Base-by-base conservation (phyloP, 2,888 invertebrate genomes). In the Teleiodes luculella region DNA sequence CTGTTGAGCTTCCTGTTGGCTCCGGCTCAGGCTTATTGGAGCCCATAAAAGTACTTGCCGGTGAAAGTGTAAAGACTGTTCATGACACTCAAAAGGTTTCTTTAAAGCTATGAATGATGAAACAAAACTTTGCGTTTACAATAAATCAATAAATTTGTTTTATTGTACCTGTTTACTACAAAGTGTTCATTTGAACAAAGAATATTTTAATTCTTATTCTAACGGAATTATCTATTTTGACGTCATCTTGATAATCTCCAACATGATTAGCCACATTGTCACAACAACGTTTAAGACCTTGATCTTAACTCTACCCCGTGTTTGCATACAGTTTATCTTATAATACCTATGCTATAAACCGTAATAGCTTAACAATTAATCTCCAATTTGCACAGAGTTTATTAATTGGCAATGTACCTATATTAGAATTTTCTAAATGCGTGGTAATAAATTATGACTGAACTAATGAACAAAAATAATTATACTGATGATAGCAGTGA, bases 1-100 rank as follows among this genome's bases (percentile, higher is more conserved):
- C 57, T 61, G 62, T 57, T 61, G 61, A 61, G 70, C 77, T 83
- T 83, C 81, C 84, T 82, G 62, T 67, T 66, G 55, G 58, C 31
- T 14, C 18, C 3, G 39, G 46, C 20, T 14, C 18, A 5, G 39
- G 46, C 20, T 48, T 52, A 47, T 37, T 46, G 50, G 53, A 53
- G 16, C 14, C 50, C 56, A 28, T 56, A 56, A n/a, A 56, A 56
- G 37, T 13, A 39, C 43, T 43, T 18, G 41, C 48, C 36, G 52
- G 49, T 43, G 52, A 36, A 45, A 30, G 45, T 39, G 24, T 11
- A 48, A 14, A 36, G 11, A 43, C 8, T 31, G n/a, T 43, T 43
- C 43, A 43, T 20, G 20, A 37, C 36, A 7, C 20, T 20, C 13
- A 18, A n/a, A 39, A 37, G 50, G 50, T 39, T 39, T 35, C 35